A percentile compares a stretch with the other conserved stretches of the same genome.
phyloP scores from a whole-genome alignment of 53 echinoderm and acorn worm genomes.

The Stichopus horrens region DNA sequence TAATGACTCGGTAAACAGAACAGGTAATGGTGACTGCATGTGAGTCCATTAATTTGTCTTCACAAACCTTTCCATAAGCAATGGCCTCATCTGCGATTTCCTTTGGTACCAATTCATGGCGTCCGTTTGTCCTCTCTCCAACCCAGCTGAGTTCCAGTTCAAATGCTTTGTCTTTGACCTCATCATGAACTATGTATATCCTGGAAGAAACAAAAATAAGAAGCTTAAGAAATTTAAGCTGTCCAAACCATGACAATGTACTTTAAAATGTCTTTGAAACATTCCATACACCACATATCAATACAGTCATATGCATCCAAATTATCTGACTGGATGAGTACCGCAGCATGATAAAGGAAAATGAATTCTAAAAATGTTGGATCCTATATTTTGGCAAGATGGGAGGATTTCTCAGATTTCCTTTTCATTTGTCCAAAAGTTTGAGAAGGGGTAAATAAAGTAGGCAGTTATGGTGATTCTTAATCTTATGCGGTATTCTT shows the following conservation, averaged over 20 bases:
- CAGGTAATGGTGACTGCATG: no score
- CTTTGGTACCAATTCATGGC: constrained; percentile 82
- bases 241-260: neutral
- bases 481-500: neutral
- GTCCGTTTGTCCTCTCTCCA: constrained; percentile 82
- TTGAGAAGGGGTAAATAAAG: neutral
- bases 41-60: neutral
- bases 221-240: neutral
- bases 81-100: constrained; percentile 87
- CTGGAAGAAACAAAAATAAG: constrained; percentile 39
- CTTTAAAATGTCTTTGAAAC: neutral
- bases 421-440: neutral
- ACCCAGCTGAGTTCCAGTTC: constrained; percentile 97
- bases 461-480: neutral
- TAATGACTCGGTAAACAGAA: no score
- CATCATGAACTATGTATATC: constrained; percentile 93
- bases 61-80: constrained; percentile 86
- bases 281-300: neutral
- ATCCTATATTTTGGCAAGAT: neutral
- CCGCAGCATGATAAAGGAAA: neutral
- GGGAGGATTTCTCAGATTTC: neutral
- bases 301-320: neutral
- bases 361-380: neutral
- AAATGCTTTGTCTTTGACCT: constrained; percentile 97
- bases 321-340: neutral